A percentile compares a stretch with the other conserved stretches of the same genome.
phyloP scores from a whole-genome alignment of 2,797 vertebrate species.

The Notoglanidium macrostoma region DNA sequence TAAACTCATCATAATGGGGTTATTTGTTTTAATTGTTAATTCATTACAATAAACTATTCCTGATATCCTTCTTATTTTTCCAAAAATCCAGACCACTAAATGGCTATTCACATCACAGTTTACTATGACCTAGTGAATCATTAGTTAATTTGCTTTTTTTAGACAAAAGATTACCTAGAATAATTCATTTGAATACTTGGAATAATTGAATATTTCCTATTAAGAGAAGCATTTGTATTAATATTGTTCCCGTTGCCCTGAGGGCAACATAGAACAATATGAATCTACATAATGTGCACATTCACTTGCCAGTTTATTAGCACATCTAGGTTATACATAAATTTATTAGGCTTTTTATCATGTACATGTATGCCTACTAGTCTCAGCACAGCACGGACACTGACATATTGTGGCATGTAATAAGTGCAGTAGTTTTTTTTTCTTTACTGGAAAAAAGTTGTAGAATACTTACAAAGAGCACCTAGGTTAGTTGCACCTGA shows the following conservation, averaged over 20 bases:
- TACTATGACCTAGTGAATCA: background rate
- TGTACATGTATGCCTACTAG: background rate
- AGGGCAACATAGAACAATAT: slow-evolving; percentile 6
- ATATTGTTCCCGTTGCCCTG: background rate
- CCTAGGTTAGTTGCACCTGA: background rate
- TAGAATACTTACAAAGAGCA: background rate
- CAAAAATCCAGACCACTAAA: background rate
- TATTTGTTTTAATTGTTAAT: slow-evolving; percentile 9
- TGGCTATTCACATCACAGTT: slow-evolving; percentile 18
- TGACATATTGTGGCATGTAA: background rate
- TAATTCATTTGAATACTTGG: slow-evolving; percentile 23
- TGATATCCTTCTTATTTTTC: slow-evolving; percentile 9
- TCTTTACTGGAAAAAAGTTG: background rate
- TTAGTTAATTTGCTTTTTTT: slow-evolving; percentile 1
- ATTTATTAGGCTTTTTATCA: background rate
- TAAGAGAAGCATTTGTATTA: slow-evolving; percentile 13
- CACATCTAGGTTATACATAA: background rate
- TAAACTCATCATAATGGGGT: background rate
- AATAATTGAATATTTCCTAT: slow-evolving; percentile 23
- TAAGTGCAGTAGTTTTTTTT: background rate
- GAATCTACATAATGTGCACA: background rate
- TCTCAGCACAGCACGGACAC: background rate
- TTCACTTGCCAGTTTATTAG: background rate
- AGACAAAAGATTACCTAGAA: slow-evolving; percentile 18
- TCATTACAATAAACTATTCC: slow-evolving; percentile 2